Conservation (phyloP, 1,140 invertebrate species). For the Diuraphis noxia region DNA sequence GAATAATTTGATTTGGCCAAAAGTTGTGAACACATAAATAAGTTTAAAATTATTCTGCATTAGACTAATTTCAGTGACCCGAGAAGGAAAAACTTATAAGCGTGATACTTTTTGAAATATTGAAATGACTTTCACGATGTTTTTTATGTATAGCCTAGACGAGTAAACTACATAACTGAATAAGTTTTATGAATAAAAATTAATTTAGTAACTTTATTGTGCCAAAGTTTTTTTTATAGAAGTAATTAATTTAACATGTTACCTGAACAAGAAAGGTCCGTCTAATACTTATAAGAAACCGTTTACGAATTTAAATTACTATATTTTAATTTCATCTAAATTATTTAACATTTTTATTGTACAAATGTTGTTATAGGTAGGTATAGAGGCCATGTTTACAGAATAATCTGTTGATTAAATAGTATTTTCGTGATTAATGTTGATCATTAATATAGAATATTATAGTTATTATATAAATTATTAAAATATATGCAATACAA, state of each 20-base stretch:
- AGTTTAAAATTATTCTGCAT: slow-evolving; percentile 1
- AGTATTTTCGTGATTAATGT: not conserved
- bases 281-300: not conserved
- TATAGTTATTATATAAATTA: no score
- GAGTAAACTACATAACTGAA: not conserved
- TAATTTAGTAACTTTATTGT: not conserved
- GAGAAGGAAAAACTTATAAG: not conserved
- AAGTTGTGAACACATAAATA: not conserved
- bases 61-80: not conserved
- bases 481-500: no score
- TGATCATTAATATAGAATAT: no score
- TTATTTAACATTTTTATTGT: not conserved
- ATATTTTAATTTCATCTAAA: not conserved
- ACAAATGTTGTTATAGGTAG: not conserved
- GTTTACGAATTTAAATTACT: slow-evolving; percentile 3
- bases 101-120: slow-evolving; percentile 9
- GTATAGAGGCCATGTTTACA: not conserved
- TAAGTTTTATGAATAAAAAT: not conserved
- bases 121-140: not conserved
- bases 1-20: not conserved
- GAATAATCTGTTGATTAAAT: not conserved
- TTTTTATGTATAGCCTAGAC: not conserved
- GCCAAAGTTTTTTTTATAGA: not conserved
- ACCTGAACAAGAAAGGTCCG: not conserved
- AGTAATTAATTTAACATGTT: slow-evolving; percentile 10